These are phyloP conservation scores for Struthio camelus DNA, from an alignment of 2,113 vertebrate genomes.

Conservation along the genomic window DNA sequence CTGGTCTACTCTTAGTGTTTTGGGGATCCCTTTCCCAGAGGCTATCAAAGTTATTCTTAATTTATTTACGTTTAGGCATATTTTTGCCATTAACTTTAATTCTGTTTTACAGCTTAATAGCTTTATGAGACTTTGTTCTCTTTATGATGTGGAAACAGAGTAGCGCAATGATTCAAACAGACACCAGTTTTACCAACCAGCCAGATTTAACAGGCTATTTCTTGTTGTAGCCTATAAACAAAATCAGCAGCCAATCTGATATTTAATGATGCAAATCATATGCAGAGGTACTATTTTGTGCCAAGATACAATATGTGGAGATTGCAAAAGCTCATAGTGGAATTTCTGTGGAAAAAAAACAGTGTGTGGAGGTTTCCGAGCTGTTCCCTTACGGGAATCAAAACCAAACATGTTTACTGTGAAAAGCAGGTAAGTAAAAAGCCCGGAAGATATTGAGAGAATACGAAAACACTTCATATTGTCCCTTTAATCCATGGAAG, in stretches of 20 bases:
- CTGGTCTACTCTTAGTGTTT: not conserved
- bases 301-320: conserved; percentile 36
- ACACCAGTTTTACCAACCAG: conserved; percentile 52
- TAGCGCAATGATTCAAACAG: conserved; percentile 37
- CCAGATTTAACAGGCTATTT: conserved; percentile 68
- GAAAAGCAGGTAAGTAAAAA: not conserved
- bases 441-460: not conserved
- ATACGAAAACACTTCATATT: not conserved
- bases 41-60: not conserved
- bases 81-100: not conserved
- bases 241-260: conserved; percentile 65
- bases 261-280: conserved; percentile 65
- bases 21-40: not conserved
- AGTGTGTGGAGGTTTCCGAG: not conserved
- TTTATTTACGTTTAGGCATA: not conserved
- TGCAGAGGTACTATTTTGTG: conserved; percentile 39
- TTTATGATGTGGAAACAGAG: conserved; percentile 38
- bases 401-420: not conserved
- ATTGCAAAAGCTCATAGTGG: conserved; percentile 52
- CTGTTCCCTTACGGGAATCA: not conserved
- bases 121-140: conserved; percentile 29
- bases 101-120: conserved; percentile 26
- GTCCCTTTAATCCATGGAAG: not conserved
- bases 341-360: conserved; percentile 29
- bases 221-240: conserved; percentile 66